Evolutionary conservation across 2,888 invertebrate genomes (phyloP), one percentile per base, ranked within the genome.

Genomic region (Drosophila mercatorum): DNA sequence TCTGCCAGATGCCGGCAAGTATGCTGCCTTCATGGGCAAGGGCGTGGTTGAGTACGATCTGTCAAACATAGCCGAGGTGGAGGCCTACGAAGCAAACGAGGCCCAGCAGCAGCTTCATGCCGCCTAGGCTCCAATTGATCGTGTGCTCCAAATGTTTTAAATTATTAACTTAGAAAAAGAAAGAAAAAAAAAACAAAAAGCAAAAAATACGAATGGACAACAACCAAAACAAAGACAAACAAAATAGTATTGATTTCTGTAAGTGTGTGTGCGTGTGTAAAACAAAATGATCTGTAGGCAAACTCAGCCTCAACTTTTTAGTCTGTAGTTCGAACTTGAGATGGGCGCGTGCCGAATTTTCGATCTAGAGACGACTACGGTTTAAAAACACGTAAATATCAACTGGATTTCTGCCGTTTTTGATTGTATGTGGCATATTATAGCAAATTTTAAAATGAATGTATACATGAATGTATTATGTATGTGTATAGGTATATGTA

Each of bases 1-100:
- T 4, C 93, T 92, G 8, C 75, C 94, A 0, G 90, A 93, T 74
- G 88, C 94, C 86, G 94, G 93, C 46, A 95, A 95, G 88, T 97
- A 95, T 93, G 95, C 96, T 59, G 96, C 95, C 90, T 97, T 96
- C 93, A 95, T 96, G 31, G 97, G 97, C 14, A 95, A 94, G 61
- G 95, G 95, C 83, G 95, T 97, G 68, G 94, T 95, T 83, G 95
- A 97, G 93, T 94, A 96, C 72, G 94, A 96, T 91, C 95, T 97
- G 86, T 91, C 95, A 79, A 97, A 97, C 92, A 93, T 96, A 65
- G 94, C 93, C 1, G 95, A 95, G 43, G 92, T 96, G 57, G 92
- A 94, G 65, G 91, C 93, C 56, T 94, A 90, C 63, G 92, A 92
- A 75, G 81, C 81, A 14, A 68, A 67, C 17, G 85, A 85, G 28